These are phyloP conservation scores for Danaus melanippus DNA, from an alignment of 1,140 invertebrate genomes.

Conservation along the genomic window DNA sequence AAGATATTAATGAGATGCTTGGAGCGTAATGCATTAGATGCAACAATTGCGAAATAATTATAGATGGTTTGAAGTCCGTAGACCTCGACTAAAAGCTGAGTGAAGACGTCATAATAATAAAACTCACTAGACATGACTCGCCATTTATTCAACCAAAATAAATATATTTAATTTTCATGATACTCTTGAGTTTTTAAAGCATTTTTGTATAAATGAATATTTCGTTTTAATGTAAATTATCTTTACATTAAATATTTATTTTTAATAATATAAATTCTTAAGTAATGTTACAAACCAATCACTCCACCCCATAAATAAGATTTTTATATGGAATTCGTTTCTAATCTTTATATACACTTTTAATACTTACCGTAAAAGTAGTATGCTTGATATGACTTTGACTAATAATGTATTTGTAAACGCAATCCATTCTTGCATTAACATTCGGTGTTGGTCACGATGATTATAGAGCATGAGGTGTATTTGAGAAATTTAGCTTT, in stretches of 20 bases:
- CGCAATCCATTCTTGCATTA: slow-evolving; percentile 34
- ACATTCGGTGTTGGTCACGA: slow-evolving; percentile 44
- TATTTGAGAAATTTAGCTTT: slow-evolving; percentile 37
- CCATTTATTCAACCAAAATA: slow-evolving; percentile 1
- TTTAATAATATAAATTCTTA: no score
- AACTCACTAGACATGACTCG: slow-evolving; percentile 15
- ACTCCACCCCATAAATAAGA: no score
- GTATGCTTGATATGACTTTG: slow-evolving; percentile 30
- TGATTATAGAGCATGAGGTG: slow-evolving; percentile 43
- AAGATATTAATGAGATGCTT: slow-evolving; percentile 24
- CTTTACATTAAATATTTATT: no score
- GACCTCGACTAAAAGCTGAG: slow-evolving; percentile 17
- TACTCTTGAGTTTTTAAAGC: no score
- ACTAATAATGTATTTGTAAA: slow-evolving; percentile 34
- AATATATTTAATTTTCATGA: no score
- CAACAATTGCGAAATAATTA: slow-evolving; percentile 32
- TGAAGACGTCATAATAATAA: slow-evolving; percentile 9
- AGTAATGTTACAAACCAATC: no score
- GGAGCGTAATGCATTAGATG: slow-evolving; percentile 21
- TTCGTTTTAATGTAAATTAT: no score
- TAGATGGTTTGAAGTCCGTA: slow-evolving; percentile 19
- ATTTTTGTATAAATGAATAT: no score
- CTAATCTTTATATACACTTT: no score
- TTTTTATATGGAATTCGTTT: no score
- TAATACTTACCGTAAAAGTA: slow-evolving; percentile 7